Conservation (phyloP, 2,888 invertebrate genomes). For the Phaedon cochleariae region DNA sequence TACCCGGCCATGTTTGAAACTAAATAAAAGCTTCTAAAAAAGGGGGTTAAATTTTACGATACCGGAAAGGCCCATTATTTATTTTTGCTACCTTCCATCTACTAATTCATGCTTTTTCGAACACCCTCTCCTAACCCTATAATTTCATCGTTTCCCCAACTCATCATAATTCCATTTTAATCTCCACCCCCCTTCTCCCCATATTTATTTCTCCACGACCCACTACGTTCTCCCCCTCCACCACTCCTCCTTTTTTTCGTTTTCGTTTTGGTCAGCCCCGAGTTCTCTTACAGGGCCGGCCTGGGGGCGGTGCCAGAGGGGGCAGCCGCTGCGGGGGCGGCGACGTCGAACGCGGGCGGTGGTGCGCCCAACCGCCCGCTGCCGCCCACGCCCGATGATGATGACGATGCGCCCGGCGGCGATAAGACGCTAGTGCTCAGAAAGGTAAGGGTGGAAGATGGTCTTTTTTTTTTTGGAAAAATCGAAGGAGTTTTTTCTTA, state of each 20-base stretch:
- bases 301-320: constrained; percentile 71
- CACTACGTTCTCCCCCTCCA: constrained; percentile 11
- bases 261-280: constrained; percentile 71
- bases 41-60: no score
- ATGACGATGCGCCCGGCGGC: constrained; percentile 73
- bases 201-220: constrained; percentile 33
- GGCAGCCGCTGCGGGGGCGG: constrained; percentile 58
- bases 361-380: constrained; percentile 91
- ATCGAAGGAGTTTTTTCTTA: no score
- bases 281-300: constrained; percentile 83
- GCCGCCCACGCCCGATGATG: constrained; percentile 95
- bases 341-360: constrained; percentile 65
- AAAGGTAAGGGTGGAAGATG: constrained; percentile 74
- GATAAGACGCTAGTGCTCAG: constrained; percentile 93
- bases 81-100: no score
- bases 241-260: constrained; percentile 31
- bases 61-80: no score
- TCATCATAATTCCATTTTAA: neutral
- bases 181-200: no score
- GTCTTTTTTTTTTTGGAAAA: no score
- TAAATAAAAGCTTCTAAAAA: no score
- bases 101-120: no score
- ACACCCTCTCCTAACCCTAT: no score
- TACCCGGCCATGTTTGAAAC: no score
- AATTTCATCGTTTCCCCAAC: no score